A percentile compares a stretch with the other conserved stretches of the same genome.
Conservation (phyloP, 2,797 vertebrate species). For the Lacerta bilineata region DNA sequence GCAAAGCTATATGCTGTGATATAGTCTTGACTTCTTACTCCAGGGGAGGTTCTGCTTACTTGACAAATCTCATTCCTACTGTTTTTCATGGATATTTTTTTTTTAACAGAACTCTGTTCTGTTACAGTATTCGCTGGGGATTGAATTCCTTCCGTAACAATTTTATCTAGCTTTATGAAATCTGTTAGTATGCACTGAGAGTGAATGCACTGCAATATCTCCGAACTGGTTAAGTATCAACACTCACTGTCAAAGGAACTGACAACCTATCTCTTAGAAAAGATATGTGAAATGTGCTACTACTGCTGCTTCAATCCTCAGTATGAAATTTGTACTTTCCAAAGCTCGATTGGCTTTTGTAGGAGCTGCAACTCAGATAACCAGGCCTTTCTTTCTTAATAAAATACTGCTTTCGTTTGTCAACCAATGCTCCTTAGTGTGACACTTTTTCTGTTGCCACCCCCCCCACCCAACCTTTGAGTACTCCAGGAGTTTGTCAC, state of each 20-base stretch:
- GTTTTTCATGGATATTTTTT: conserved; percentile 19
- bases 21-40: background rate
- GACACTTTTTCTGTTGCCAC: conserved; percentile 61
- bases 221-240: conserved; percentile 34
- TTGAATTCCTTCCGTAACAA: conserved; percentile 62
- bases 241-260: background rate
- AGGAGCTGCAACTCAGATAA: conserved; percentile 68
- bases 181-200: conserved; percentile 74
- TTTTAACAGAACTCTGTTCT: conserved; percentile 50
- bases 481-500: conserved; percentile 58
- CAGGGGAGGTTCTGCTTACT: conserved; percentile 6
- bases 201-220: conserved; percentile 62
- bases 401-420: conserved; percentile 74
- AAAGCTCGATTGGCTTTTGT: conserved; percentile 33
- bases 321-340: conserved; percentile 14
- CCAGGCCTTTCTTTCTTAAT: conserved; percentile 82
- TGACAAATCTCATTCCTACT: conserved; percentile 37
- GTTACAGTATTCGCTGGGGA: conserved; percentile 55
- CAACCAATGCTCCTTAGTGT: conserved; percentile 67
- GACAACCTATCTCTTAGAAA: background rate
- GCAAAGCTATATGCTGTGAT: background rate
- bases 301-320: conserved; percentile 45
- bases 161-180: conserved; percentile 65
- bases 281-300: background rate
- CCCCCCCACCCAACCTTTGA: conserved; percentile 54